These are phyloP conservation scores for Paratilapia polleni DNA, from an alignment of 2,113 vertebrate genomes.

Conservation along the genomic window DNA sequence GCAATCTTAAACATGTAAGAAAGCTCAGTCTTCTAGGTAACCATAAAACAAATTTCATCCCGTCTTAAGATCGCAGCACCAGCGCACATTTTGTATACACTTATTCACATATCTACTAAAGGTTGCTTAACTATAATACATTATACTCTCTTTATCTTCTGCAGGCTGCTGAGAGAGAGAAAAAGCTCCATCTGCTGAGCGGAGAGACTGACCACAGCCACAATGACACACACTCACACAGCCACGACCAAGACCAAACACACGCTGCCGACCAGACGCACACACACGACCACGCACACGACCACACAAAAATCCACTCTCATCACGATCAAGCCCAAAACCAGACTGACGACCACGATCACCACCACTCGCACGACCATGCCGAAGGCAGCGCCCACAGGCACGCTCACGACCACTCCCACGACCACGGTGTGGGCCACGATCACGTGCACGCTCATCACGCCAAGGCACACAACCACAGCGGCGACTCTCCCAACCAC, in stretches of 20 bases:
- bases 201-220: slow-evolving; percentile 72
- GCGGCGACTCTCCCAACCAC: background rate
- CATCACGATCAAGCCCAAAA: slow-evolving; percentile 30
- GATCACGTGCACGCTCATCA: slow-evolving; percentile 76
- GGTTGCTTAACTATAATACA: background rate
- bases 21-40: too few relatives aligned
- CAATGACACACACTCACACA: background rate
- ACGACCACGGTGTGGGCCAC: slow-evolving; percentile 68
- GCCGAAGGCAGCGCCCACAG: slow-evolving; percentile 13
- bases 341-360: slow-evolving; percentile 43
- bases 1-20: too few relatives aligned
- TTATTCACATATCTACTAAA: background rate
- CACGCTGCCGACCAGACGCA: slow-evolving; percentile 39
- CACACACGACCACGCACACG: slow-evolving; percentile 66
- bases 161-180: slow-evolving; percentile 73
- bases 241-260: slow-evolving; percentile 68
- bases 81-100: background rate
- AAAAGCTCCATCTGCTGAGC: slow-evolving; percentile 66
- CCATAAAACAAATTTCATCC: too few relatives aligned
- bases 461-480: slow-evolving; percentile 62
- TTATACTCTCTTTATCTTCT: background rate
- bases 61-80: background rate
- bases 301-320: slow-evolving; percentile 60
- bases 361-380: slow-evolving; percentile 76
- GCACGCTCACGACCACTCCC: slow-evolving; percentile 69